Evolutionary conservation across 30 jellyfish, hydroid and myxozoan species (phyloP).

Genomic region (Chironex yamaguchii): DNA sequence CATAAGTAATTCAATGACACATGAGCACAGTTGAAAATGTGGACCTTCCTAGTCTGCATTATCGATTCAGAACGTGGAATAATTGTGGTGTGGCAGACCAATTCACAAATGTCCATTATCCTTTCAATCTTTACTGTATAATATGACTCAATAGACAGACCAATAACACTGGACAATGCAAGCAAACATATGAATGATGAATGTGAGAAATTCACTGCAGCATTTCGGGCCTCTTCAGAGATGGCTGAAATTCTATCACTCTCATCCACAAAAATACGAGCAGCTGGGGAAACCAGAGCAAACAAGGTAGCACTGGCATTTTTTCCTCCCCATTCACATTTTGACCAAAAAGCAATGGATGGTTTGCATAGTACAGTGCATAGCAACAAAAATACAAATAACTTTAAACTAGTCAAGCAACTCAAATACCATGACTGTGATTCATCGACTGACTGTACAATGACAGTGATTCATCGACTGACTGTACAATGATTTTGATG

Average conservation of each 20-base stretch:
- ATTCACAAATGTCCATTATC: no score
- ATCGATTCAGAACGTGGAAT: no score
- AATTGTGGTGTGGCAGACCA: no score
- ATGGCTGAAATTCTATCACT: neutral
- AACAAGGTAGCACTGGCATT: neutral
- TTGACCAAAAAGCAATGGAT: slow-evolving; percentile 6
- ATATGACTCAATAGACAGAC: neutral
- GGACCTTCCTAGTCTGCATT: no score
- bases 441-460: slow-evolving; percentile 33
- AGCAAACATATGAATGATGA: slow-evolving; percentile 42
- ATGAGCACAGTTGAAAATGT: no score
- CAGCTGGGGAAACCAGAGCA: neutral
- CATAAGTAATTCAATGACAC: no score
- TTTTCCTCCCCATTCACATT: neutral
- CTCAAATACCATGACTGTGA: slow-evolving; percentile 5
- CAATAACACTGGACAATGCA: slow-evolving; percentile 16
- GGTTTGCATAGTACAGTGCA: slow-evolving; percentile 19
- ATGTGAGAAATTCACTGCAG: neutral
- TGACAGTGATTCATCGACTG: slow-evolving; percentile 26
- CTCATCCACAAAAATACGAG: neutral
- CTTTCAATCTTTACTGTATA: no score
- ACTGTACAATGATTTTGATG: neutral
- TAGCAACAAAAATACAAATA: slow-evolving; percentile 1
- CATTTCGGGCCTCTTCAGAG: neutral
- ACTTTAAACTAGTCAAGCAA: slow-evolving; percentile 32